Base-by-base conservation (phyloP, 2,888 invertebrate species). In the Pycnomerus fuliginosus region DNA sequence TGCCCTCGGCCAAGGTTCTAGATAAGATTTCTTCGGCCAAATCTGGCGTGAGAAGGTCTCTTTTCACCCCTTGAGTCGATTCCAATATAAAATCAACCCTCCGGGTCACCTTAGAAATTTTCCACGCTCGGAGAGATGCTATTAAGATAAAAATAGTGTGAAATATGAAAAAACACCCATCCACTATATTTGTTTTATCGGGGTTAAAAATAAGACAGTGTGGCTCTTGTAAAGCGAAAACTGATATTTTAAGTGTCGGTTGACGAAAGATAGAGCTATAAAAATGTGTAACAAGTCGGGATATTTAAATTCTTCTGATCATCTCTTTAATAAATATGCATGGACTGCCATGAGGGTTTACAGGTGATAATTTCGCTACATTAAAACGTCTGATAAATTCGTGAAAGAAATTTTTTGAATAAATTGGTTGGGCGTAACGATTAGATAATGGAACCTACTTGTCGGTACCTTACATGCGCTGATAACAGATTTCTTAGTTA, bases 401-500 rank as follows among this genome's bases (percentile, higher is more conserved):
- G 32, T 13, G 28, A 15, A 23, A 28, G 27, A 36, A n/a, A n/a
- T n/a, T n/a, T 36, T 27, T 28, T 36, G 28, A 23, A 43, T n/a
- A n/a, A 43, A 44, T 25, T 30, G n/a, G 15, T 37, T 36, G 11
- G 41, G 41, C 46, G 41, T 46, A 37, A 46, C 46, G 46, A 46
- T 46, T 46, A 46, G 46, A 46, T 46, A 46, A 41, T 41, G 41
- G 35, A n/a, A n/a, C n/a, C n/a, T n/a, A n/a, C 30, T 15, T 10
- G 13, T 22, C 17, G 17, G 23, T 27, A 38, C 37, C 29, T 27
- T 17, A 44, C 37, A 39, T 46, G 41, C 41, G 37, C 34, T 42
- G 41, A 41, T 46, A 40, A 41, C 41, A 37, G 46, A 46, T 46
- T 46, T 41, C 46, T 46, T 41, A 33, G 37, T 42, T 46, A 46